A percentile compares a stretch with the other conserved stretches of the same genome.
phyloP scores from a whole-genome alignment of 1,140 invertebrate genomes.

The Manduca sexta region DNA sequence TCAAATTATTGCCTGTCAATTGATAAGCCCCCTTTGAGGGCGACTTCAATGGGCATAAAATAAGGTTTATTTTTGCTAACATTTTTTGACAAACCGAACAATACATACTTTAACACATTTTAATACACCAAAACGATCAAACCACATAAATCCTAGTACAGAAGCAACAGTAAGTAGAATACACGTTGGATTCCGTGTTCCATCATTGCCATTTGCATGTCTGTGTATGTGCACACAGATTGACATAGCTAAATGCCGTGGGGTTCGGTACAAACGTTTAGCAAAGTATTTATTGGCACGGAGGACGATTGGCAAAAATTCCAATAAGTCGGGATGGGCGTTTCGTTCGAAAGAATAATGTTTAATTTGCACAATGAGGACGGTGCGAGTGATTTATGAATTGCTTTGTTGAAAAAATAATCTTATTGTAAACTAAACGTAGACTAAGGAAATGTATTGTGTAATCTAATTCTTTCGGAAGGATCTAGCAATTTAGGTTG shows the following conservation, averaged over 20 bases:
- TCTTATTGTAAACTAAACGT: too few species aligned
- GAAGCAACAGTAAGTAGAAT: slow-evolving; percentile 57
- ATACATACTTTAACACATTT: too few species aligned
- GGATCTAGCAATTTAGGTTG: too few species aligned
- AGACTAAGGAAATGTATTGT: too few species aligned
- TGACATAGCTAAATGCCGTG: slow-evolving; percentile 54
- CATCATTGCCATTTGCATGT: slow-evolving; percentile 62
- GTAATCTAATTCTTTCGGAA: too few species aligned
- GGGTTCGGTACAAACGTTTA: slow-evolving; percentile 52
- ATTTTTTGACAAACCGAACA: slow-evolving; percentile 1
- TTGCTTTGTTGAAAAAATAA: slow-evolving; percentile 7
- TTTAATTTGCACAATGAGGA: slow-evolving; percentile 60
- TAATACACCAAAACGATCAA: slow-evolving; percentile 15
- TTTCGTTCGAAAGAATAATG: slow-evolving; percentile 63
- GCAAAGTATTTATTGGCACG: slow-evolving; percentile 65
- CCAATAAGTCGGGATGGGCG: slow-evolving; percentile 51
- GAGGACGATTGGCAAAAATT: slow-evolving; percentile 65
- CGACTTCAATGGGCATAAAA: too few species aligned
- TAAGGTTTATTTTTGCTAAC: too few species aligned
- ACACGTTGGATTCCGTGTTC: slow-evolving; percentile 60
- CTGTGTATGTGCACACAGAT: slow-evolving; percentile 34
- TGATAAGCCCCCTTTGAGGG: too few species aligned
- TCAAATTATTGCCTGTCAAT: too few species aligned
- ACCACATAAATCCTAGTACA: slow-evolving; percentile 15
- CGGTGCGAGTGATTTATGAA: slow-evolving; percentile 42